Percentiles rank a stretch among this genome's conserved stretches.
phyloP scores from a whole-genome alignment of 2,888 invertebrate genomes.

The Drepana falcataria region DNA sequence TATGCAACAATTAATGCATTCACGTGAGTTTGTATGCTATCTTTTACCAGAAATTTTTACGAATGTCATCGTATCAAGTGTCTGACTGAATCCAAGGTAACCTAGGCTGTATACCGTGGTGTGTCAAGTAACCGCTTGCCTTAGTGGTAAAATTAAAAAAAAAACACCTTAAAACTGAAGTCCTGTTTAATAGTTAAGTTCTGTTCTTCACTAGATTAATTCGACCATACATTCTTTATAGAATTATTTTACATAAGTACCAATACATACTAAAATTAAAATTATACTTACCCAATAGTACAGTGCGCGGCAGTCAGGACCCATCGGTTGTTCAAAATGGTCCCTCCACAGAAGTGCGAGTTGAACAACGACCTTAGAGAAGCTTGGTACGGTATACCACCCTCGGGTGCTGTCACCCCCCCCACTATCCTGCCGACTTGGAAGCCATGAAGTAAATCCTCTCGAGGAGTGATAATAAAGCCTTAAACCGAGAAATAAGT shows the following conservation, averaged over 20 bases:
- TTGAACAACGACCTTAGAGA: constrained; percentile 51
- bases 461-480: not conserved
- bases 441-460: not conserved
- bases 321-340: constrained; percentile 58
- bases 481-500: constrained; percentile 1
- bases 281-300: constrained; percentile 46
- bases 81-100: too few relatives aligned
- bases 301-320: constrained; percentile 74
- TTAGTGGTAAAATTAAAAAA: too few relatives aligned
- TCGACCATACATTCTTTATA: too few relatives aligned
- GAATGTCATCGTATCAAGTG: too few relatives aligned
- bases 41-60: too few relatives aligned
- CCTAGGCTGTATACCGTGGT: too few relatives aligned
- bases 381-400: constrained; percentile 67
- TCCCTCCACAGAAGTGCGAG: constrained; percentile 67
- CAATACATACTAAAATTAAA: not conserved
- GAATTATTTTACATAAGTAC: not conserved
- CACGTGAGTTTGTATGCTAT: too few relatives aligned
- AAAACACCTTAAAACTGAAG: too few relatives aligned
- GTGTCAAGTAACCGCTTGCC: too few relatives aligned
- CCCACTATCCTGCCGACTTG: constrained; percentile 50
- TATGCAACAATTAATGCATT: too few relatives aligned
- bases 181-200: too few relatives aligned
- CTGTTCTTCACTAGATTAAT: too few relatives aligned
- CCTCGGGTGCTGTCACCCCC: constrained; percentile 59